phyloP scores from a whole-genome alignment of 2,113 vertebrate genomes.

The Xenopus borealis region DNA sequence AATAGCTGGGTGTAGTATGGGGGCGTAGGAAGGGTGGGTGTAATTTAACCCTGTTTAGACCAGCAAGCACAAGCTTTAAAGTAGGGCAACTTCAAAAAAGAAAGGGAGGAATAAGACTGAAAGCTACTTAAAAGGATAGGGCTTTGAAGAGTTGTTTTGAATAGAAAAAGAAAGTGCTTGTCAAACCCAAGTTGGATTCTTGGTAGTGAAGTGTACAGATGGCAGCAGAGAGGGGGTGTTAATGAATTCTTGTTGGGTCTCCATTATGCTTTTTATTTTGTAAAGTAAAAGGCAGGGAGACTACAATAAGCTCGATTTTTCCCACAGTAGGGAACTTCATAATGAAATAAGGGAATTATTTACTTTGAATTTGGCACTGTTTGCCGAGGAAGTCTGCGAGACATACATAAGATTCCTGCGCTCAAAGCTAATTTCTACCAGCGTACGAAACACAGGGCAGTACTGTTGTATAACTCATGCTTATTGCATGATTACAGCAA shows the following conservation, averaged over 20 bases:
- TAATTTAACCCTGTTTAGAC: too few relatives aligned
- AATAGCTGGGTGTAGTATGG: too few relatives aligned
- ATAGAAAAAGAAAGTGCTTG: conserved; percentile 65
- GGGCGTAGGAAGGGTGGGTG: too few relatives aligned
- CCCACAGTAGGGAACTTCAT: conserved; percentile 65
- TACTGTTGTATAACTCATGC: too few relatives aligned
- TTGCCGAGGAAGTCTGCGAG: neutral
- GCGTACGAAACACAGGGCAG: neutral
- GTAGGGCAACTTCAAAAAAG: too few relatives aligned
- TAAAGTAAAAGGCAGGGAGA: conserved; percentile 60
- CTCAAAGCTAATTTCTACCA: neutral
- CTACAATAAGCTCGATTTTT: conserved; percentile 63
- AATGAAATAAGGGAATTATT: conserved; percentile 55
- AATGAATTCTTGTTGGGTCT: conserved; percentile 58
- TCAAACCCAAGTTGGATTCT: conserved; percentile 68
- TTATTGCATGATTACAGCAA: too few relatives aligned
- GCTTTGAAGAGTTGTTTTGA: conserved; percentile 65
- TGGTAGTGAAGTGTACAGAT: conserved; percentile 67
- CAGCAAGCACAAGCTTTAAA: too few relatives aligned
- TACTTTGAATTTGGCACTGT: conserved; percentile 5
- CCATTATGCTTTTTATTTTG: conserved; percentile 67
- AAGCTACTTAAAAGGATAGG: conserved; percentile 62
- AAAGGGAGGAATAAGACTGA: too few relatives aligned
- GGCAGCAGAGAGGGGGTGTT: conserved; percentile 57
- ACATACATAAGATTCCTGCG: neutral